These are phyloP conservation scores for Paedocypris micromegethes DNA, from an alignment of 2,797 vertebrate species.

Conservation along the genomic window DNA sequence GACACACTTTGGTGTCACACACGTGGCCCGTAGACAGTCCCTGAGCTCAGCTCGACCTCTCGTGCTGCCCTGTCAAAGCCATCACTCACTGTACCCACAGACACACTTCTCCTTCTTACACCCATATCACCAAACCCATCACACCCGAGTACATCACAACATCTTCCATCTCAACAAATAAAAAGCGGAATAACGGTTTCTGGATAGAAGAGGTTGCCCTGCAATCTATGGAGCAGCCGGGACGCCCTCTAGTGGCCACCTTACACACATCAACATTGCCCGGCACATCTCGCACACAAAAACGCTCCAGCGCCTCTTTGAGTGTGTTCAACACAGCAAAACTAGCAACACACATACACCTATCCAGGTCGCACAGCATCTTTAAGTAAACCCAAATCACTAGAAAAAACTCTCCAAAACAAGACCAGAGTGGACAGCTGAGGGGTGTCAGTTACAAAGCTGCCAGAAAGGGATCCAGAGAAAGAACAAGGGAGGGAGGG, in stretches of 20 bases:
- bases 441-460: constrained; percentile 45
- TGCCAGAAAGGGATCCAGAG: constrained; percentile 28
- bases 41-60: constrained; percentile 53
- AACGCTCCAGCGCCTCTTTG: constrained; percentile 45
- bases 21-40: constrained; percentile 46
- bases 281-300: constrained; percentile 33
- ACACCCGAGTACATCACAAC: neutral
- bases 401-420: constrained; percentile 5
- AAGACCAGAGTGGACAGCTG: constrained; percentile 40
- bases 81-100: constrained; percentile 70
- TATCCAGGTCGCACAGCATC: constrained; percentile 1
- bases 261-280: constrained; percentile 22
- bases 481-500: neutral
- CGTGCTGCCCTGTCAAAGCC: constrained; percentile 69
- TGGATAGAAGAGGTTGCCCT: neutral
- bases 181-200: neutral
- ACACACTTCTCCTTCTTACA: neutral
- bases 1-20: constrained; percentile 16
- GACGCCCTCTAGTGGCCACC: constrained; percentile 94
- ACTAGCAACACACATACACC: constrained; percentile 2
- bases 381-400: neutral
- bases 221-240: constrained; percentile 54
- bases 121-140: neutral
- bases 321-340: constrained; percentile 26
- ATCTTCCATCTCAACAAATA: no score